These are phyloP conservation scores for Pterobdella sp. DNA, from an alignment of 2,888 invertebrate species.

Conservation along the genomic window DNA sequence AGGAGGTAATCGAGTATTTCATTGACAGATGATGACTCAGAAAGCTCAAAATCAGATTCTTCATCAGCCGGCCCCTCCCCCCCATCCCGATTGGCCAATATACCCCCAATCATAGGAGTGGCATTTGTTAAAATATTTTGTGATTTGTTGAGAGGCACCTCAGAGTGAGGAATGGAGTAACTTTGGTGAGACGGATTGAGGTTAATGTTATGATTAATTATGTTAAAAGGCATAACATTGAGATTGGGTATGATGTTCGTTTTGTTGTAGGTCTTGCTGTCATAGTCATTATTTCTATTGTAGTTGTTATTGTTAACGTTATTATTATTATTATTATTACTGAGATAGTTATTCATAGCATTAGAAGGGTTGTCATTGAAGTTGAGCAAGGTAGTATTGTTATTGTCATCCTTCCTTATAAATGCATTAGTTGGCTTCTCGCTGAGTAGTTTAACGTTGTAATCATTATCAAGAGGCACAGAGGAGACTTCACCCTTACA, in stretches of 20 bases:
- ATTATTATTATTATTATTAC: neutral
- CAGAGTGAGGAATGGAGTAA: too few relatives aligned
- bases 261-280: neutral
- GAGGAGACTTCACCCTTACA: neutral
- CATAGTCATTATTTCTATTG: neutral
- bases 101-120: neutral
- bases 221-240: neutral
- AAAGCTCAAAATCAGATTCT: neutral
- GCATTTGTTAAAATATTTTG: neutral
- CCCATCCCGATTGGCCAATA: slow-evolving; percentile 17
- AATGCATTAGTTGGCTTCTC: neutral
- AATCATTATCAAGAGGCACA: neutral
- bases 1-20: slow-evolving; percentile 20
- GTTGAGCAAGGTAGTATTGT: neutral
- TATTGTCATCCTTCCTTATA: neutral
- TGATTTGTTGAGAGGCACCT: neutral
- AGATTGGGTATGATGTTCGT: neutral
- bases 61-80: slow-evolving; percentile 14
- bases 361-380: neutral
- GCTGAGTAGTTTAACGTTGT: neutral
- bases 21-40: slow-evolving; percentile 19
- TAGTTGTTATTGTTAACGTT: neutral
- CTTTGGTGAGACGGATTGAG: too few relatives aligned
- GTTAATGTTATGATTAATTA: too few relatives aligned
- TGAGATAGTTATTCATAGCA: neutral